These are phyloP conservation scores for Gallirallus australis DNA, from an alignment of 2,797 vertebrate genomes.

Conservation along the genomic window DNA sequence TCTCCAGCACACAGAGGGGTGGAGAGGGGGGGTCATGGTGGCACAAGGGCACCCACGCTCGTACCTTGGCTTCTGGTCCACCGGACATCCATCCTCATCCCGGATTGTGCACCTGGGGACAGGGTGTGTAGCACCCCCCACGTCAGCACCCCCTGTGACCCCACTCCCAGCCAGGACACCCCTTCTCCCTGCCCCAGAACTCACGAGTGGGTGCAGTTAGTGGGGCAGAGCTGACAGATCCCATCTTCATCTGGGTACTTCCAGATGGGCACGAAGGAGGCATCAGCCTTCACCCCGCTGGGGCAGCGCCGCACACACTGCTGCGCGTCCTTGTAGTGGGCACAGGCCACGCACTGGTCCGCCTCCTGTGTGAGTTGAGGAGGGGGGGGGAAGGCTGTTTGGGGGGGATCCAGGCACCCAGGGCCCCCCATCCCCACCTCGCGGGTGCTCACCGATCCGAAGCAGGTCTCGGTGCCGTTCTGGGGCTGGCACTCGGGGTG, in stretches of 20 bases:
- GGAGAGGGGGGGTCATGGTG: not conserved
- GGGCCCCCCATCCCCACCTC: not conserved
- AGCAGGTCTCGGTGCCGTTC: conserved; percentile 89
- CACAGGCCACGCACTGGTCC: conserved; percentile 88
- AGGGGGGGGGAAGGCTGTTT: too few relatives aligned
- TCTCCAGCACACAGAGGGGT: not conserved
- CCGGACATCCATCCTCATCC: conserved; percentile 90
- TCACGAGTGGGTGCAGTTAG: conserved; percentile 95
- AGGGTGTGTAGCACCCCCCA: rapidly evolving
- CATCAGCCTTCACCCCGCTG: conserved; percentile 89
- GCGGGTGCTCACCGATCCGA: conserved; percentile 83
- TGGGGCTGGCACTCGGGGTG: conserved; percentile 90
- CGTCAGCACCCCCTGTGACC: not conserved
- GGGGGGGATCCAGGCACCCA: rapidly evolving
- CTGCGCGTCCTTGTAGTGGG: conserved; percentile 85
- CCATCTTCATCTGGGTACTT: conserved; percentile 89
- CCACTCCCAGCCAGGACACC: too few relatives aligned
- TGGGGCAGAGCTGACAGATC: conserved; percentile 88
- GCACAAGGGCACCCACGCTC: rapidly evolving
- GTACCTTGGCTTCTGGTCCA: conserved; percentile 90
- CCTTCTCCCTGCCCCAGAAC: conserved; percentile 31
- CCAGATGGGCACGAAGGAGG: conserved; percentile 89
- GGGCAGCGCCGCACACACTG: conserved; percentile 91
- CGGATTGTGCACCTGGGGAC: conserved; percentile 85
- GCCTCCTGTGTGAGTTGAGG: conserved; percentile 77